Percentiles rank a stretch among this genome's conserved stretches.
Conservation (phyloP, 2,113 vertebrate genomes). For the Protobothrops flavoviridis region DNA sequence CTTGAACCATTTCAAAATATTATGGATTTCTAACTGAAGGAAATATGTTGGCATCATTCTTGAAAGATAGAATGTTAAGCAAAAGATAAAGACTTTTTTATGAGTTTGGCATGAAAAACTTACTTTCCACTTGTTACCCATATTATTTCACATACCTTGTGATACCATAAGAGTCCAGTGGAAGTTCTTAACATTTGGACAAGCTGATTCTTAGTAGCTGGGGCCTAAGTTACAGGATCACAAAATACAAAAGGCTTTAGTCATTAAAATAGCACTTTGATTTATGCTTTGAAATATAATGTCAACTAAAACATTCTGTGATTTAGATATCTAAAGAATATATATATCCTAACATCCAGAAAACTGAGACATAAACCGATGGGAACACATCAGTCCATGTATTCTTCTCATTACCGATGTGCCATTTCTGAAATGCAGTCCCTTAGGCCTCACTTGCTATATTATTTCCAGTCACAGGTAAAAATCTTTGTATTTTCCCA, state of each 20-base stretch:
- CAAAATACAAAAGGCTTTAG: neutral
- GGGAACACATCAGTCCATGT: neutral
- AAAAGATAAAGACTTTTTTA: neutral
- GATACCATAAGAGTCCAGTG: neutral
- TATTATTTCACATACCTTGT: neutral
- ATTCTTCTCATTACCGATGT: neutral
- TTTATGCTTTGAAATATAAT: neutral
- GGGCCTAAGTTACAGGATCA: neutral
- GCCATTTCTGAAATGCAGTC: neutral
- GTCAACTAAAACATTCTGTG: neutral
- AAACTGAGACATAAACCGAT: neutral
- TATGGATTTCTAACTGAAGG: neutral
- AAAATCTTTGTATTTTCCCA: neutral
- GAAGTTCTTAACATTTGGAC: neutral
- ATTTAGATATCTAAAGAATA: neutral
- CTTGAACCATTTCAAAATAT: neutral
- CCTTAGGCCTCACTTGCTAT: neutral
- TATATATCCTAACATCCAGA: neutral
- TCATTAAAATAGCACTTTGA: neutral
- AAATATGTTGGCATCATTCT: neutral
- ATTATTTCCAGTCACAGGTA: neutral
- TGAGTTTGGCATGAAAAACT: neutral
- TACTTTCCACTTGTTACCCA: neutral
- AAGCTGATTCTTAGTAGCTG: neutral
- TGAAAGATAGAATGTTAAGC: neutral